Percentiles rank a stretch among this genome's conserved stretches.
These are phyloP conservation scores for Ichneumon xanthorius DNA, from an alignment of 2,888 invertebrate genomes.

Conservation along the genomic window DNA sequence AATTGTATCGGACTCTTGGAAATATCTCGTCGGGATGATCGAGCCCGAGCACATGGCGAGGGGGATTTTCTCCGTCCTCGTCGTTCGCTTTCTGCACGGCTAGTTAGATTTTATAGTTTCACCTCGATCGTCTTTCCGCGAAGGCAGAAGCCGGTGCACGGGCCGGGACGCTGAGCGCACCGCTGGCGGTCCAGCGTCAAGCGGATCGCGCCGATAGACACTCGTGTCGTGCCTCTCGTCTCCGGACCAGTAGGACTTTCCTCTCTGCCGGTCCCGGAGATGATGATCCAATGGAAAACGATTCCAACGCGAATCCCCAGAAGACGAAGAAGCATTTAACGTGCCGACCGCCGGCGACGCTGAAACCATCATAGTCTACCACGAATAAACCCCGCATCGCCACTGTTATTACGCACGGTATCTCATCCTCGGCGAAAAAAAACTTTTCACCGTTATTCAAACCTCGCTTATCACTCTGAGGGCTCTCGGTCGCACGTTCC, in stretches of 20 bases:
- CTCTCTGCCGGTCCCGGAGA: slow-evolving; percentile 1
- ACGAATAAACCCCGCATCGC: slow-evolving; percentile 56
- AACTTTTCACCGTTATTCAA: slow-evolving; percentile 56
- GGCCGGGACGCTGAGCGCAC: slow-evolving; percentile 2
- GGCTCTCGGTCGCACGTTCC: slow-evolving; percentile 2
- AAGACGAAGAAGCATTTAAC: slow-evolving; percentile 55
- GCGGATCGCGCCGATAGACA: slow-evolving; percentile 1
- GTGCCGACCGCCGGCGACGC: slow-evolving; percentile 66
- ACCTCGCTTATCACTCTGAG: slow-evolving; percentile 6
- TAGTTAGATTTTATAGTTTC: slow-evolving; percentile 53
- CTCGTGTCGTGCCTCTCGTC: slow-evolving; percentile 18
- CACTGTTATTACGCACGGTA: slow-evolving; percentile 72
- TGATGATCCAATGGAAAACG: slow-evolving; percentile 19
- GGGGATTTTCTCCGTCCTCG: slow-evolving; percentile 1
- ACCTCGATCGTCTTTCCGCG: slow-evolving; percentile 27
- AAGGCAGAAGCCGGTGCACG: slow-evolving; percentile 25
- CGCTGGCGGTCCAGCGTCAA: slow-evolving; percentile 14
- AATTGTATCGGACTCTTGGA: slow-evolving; percentile 31
- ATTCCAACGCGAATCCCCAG: slow-evolving; percentile 51
- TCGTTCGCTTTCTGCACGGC: neutral
- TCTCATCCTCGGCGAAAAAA: slow-evolving; percentile 63
- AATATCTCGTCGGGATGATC: slow-evolving; percentile 39
- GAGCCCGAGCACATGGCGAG: slow-evolving; percentile 10
- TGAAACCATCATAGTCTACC: slow-evolving; percentile 51
- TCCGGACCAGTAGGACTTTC: slow-evolving; percentile 19